Evolutionary conservation across 1,140 invertebrate species (phyloP), one percentile per base, ranked within the genome.

Genomic region (Eupeodes corollae): DNA sequence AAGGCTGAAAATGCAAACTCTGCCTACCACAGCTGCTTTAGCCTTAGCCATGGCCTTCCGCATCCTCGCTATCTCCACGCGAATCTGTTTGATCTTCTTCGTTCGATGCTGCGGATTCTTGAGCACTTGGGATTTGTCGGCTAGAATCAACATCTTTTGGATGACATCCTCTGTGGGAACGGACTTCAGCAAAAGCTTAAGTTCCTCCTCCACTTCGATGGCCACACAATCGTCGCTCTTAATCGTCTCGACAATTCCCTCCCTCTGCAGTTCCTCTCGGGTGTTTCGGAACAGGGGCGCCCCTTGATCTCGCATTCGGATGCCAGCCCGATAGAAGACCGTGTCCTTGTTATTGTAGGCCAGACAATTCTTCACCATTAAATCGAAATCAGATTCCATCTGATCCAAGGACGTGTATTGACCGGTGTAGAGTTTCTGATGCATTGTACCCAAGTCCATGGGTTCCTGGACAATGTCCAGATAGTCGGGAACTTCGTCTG

Each of bases 391-490:
- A 1, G 70, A 70, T 63, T 93, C 86, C 59, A 98, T 83, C 14
- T 83, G 78, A 45, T 84, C 79, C 34, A 98, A 72, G 18, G 77
- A 82, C 6, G 73, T 70, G 69, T 97, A 98, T 44, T 80, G 70
- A 49, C 86, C 83, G 31, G 75, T 69, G 42, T 88, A 80, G 12
- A 93, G 72, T 72, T 91, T 93, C 40, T 73, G 58, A 46, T 76
- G 58, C 88, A 98, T 98, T 1, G 92, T 97, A 39, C 87, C 86
- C 34, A 98, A 76, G 69, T 98, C 94, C 92, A 98, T 98, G 0
- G 95, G 94, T 53, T 89, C 75, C 47, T 89, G 84, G 1, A 98
- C 91, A 45, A 96, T 86, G 13, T 89, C 83, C 41, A 84, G 78
- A 70, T 97, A 98, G 70, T 96, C 92, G 39, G 89, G 88, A 34